Evolutionary conservation across 1,140 invertebrate genomes (phyloP), one percentile per base, ranked within the genome.

Genomic region (Pseudomyrmex concolor): DNA sequence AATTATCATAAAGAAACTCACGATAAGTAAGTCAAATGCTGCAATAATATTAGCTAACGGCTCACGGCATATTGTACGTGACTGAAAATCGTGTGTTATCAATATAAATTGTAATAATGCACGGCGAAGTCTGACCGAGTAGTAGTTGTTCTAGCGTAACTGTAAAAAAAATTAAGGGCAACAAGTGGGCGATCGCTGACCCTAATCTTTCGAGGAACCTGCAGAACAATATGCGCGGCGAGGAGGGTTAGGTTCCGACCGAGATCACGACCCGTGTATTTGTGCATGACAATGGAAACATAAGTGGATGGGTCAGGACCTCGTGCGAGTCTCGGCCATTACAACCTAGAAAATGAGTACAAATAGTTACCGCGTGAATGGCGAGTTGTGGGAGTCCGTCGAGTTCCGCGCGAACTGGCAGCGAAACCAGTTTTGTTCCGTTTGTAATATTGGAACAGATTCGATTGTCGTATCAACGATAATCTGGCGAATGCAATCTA

Each of bases 221-320:
- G 25, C 55, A 9, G 19, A 54, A 84, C 66, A 55, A 71, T 57
- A 48, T 15, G 76, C 25, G 45, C 45, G 19, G 17, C 63, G 54
- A 60, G 7, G 34, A 22, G 45, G 77, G 60, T 8, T 15, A 25
- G 77, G 60, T 8, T 15, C 22, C 34, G 60, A 57, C 22, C 34
- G 67, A 57, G 83, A 73, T 73, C 78, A 50, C 70, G 62, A 90
- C 77, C 86, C 84, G 74, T 66, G 80, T 67, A 84, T 77, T 78
- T 83, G 64, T 77, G 68, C 60, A 67, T 83, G 73, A 60, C 62
- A 84, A 84, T 80, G 59, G 74, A 72, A 67, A 34, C 70, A 83
- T 86, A 86, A 84, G 84, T 86, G 84, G 70, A 77, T 54, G 64
- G 88, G 89, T 90, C 90, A 50, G 8, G 86, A 90, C 84, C 89